Percentiles rank a stretch among this genome's conserved stretches.
These are phyloP conservation scores for Lycocerus yunnanus DNA, from an alignment of 2,888 invertebrate species.

Conservation along the genomic window DNA sequence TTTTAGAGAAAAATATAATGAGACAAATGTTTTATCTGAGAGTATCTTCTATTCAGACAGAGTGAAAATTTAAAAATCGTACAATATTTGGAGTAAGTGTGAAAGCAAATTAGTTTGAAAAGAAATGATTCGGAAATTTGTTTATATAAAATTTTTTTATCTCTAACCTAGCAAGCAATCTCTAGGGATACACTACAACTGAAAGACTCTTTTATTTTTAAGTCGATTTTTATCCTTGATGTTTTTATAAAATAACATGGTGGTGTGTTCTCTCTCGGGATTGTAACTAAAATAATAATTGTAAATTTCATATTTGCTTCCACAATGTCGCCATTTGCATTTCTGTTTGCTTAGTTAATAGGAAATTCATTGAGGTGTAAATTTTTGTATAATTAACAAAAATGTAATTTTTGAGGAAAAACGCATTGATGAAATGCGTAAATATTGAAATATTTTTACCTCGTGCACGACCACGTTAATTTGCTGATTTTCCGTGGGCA, in stretches of 20 bases:
- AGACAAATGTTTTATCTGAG: not conserved
- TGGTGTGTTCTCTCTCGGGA: not conserved
- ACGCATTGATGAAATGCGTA: not conserved
- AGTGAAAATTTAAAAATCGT: not conserved
- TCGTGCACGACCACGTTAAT: too few relatives aligned
- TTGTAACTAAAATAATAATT: not conserved
- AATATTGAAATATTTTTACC: not conserved
- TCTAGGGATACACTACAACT: not conserved
- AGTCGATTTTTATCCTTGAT: not conserved
- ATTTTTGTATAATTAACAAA: not conserved
- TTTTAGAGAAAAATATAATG: not conserved
- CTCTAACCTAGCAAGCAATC: not conserved
- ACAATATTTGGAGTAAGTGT: not conserved
- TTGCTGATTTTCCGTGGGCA: not conserved
- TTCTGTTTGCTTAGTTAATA: conserved; percentile 22
- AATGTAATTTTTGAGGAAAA: not conserved
- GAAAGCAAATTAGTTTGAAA: not conserved
- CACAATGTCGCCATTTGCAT: conserved; percentile 8
- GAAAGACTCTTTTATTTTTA: not conserved
- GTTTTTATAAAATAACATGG: not conserved
- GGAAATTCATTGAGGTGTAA: conserved; percentile 8
- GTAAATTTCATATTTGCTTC: not conserved
- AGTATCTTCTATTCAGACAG: not conserved
- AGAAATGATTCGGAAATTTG: not conserved
- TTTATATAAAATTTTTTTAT: not conserved